Percentiles rank a stretch among this genome's conserved stretches.
phyloP scores from a whole-genome alignment of 2,113 vertebrate species.

The Pachyramphus minor region DNA sequence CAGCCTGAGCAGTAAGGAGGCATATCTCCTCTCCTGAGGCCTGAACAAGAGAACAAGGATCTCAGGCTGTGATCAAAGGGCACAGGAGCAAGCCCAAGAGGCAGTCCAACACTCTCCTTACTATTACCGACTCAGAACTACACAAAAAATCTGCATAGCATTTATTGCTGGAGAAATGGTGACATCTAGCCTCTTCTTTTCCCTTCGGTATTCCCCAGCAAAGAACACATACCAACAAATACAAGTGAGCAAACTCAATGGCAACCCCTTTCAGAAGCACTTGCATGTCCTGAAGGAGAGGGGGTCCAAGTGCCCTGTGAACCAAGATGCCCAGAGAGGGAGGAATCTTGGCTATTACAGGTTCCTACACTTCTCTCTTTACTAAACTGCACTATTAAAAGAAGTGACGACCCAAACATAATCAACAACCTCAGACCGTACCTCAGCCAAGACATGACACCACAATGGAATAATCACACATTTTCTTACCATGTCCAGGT shows the following conservation, averaged over 20 bases:
- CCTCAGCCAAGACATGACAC: not conserved
- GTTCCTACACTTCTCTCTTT: not conserved
- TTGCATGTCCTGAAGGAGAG: not conserved
- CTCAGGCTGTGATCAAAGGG: not conserved
- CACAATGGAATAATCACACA: not conserved
- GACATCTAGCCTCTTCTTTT: not conserved
- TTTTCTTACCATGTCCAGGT: not conserved
- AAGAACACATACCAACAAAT: not conserved
- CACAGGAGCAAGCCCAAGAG: not conserved
- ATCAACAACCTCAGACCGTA: not conserved
- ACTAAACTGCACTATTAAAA: not conserved
- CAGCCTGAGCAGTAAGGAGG: not conserved
- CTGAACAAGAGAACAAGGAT: not conserved
- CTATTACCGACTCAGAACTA: not conserved
- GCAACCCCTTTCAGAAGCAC: not conserved
- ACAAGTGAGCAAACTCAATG: not conserved
- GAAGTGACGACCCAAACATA: not conserved
- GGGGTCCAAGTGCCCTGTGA: not conserved
- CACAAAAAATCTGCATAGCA: not conserved
- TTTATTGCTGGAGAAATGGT: not conserved
- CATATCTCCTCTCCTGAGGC: accelerated
- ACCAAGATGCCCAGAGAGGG: not conserved
- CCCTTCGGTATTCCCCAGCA: not conserved
- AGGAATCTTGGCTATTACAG: not conserved
- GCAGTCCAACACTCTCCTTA: not conserved